Evolutionary conservation across 2,888 invertebrate genomes (phyloP).

Genomic region (Drosophila tripunctata): DNA sequence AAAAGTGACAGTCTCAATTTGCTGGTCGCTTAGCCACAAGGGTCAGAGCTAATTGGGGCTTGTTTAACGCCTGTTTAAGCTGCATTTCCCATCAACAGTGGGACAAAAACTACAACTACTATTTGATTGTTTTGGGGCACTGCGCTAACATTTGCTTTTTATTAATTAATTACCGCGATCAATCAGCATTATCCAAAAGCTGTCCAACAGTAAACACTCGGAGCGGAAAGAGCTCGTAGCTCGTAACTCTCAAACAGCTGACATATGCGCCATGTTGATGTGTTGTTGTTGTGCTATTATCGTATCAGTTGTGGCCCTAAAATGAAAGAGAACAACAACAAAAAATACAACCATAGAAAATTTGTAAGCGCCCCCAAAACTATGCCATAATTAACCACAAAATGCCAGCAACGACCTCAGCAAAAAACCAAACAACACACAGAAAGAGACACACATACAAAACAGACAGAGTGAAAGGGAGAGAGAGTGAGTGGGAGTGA

Average conservation of each 20-base stretch:
- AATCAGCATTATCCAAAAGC: conserved; percentile 32
- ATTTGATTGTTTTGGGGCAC: not conserved
- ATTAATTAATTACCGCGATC: conserved; percentile 26
- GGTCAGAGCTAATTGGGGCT: conserved; percentile 51
- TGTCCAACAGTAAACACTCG: conserved; percentile 16
- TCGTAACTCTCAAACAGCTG: conserved; percentile 26
- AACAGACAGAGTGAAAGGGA: not conserved
- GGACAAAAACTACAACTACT: not conserved
- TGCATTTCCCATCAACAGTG: conserved; percentile 18
- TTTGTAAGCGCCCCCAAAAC: conserved; percentile 48
- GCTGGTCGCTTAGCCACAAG: conserved; percentile 27
- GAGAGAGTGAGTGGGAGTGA: not conserved
- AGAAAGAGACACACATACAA: not conserved
- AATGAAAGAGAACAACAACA: too few relatives aligned
- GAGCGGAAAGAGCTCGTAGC: conserved; percentile 5
- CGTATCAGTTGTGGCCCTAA: conserved; percentile 34
- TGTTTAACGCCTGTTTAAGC: conserved; percentile 18
- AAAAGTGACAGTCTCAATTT: conserved; percentile 57
- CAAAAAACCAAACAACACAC: not conserved
- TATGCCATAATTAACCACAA: conserved; percentile 73
- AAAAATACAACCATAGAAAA: too few relatives aligned
- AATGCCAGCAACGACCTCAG: conserved; percentile 39
- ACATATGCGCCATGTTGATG: conserved; percentile 38
- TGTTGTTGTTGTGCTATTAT: conserved; percentile 35
- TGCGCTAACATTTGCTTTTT: not conserved